phyloP scores from a whole-genome alignment of 2,113 vertebrate genomes.

The Peromyscus leucopus region DNA sequence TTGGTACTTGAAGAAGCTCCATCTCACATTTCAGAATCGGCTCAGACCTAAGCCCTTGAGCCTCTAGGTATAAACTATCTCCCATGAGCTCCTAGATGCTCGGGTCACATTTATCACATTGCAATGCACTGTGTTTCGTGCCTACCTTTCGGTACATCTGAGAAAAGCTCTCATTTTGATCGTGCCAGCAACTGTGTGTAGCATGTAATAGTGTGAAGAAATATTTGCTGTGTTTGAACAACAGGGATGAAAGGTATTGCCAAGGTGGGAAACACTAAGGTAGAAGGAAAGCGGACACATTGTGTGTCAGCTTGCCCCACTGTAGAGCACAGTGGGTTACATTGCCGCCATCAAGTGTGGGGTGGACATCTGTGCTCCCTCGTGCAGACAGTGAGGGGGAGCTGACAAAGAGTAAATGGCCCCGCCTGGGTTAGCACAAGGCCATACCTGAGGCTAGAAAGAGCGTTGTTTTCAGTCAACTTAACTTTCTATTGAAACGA shows the following conservation, averaged over 20 bases:
- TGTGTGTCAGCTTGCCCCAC: background rate
- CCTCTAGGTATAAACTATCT: background rate
- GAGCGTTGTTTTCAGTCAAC: constrained; percentile 14
- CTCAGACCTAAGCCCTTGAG: background rate
- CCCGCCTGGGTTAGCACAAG: background rate
- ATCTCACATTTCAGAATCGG: background rate
- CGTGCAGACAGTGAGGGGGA: background rate
- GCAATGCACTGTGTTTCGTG: background rate
- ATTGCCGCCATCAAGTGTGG: background rate
- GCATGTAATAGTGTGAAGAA: background rate
- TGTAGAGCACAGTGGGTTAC: background rate
- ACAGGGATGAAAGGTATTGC: background rate
- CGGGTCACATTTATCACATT: background rate
- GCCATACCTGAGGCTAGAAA: background rate
- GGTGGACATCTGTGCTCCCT: background rate
- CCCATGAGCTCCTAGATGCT: background rate
- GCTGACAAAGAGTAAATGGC: background rate
- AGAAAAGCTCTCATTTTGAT: background rate
- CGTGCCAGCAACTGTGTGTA: background rate
- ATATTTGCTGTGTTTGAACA: constrained; percentile 17
- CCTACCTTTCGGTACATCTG: background rate
- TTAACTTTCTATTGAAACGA: background rate
- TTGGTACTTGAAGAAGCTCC: background rate
- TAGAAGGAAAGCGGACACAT: background rate
- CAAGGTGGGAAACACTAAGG: background rate